phyloP scores from a whole-genome alignment of 2,113 vertebrate genomes.

The Pelodiscus sinensis region DNA sequence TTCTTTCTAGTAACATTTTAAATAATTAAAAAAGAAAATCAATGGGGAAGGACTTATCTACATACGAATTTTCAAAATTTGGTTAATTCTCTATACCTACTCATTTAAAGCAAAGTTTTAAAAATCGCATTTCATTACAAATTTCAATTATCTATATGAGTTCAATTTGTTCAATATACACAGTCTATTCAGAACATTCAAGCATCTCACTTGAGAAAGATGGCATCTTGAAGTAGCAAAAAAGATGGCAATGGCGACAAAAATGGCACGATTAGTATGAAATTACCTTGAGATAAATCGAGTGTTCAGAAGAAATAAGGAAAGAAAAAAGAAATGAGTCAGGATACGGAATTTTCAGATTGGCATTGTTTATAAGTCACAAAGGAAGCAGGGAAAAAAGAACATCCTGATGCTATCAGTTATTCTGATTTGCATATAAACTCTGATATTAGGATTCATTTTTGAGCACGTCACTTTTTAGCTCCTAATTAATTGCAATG shows the following conservation, averaged over 20 bases:
- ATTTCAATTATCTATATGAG: slow-evolving; percentile 29
- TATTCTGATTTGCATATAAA: slow-evolving; percentile 57
- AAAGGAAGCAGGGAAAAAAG: slow-evolving; percentile 54
- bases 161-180: slow-evolving; percentile 25
- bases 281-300: not conserved
- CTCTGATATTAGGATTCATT: slow-evolving; percentile 63
- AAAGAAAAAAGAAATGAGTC: slow-evolving; percentile 1
- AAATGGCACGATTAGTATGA: not conserved
- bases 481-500: slow-evolving; percentile 78
- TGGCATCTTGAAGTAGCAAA: slow-evolving; percentile 50
- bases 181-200: slow-evolving; percentile 15
- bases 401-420: slow-evolving; percentile 42
- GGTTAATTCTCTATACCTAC: not conserved
- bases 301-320: not conserved
- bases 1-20: slow-evolving; percentile 58
- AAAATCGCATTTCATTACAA: slow-evolving; percentile 3
- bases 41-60: slow-evolving; percentile 38
- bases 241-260: not conserved
- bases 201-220: slow-evolving; percentile 36
- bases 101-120: slow-evolving; percentile 29
- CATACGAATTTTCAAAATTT: slow-evolving; percentile 42
- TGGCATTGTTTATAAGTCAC: slow-evolving; percentile 34
- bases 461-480: slow-evolving; percentile 71
- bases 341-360: slow-evolving; percentile 17
- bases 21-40: slow-evolving; percentile 67